Conservation (phyloP, 2,113 vertebrate genomes). For the Rallus limicola region DNA sequence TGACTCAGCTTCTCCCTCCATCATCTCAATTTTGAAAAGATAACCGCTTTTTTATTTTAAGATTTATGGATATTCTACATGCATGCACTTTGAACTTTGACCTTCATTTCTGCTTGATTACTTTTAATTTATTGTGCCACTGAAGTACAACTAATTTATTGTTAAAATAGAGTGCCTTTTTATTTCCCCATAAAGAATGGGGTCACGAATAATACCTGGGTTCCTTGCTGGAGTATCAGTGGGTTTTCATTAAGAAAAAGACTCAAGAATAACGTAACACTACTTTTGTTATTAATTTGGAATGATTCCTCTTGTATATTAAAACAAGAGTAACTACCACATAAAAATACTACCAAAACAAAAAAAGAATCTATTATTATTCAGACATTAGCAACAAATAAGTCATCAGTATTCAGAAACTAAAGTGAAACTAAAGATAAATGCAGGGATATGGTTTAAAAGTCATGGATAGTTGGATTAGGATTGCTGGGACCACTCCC, state of each 20-base stretch:
- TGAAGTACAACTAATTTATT: not conserved
- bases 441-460: not conserved
- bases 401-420: not conserved
- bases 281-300: not conserved
- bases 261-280: not conserved
- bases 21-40: not conserved
- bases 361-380: not conserved
- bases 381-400: not conserved
- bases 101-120: not conserved
- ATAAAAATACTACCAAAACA: not conserved
- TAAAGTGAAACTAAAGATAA: not conserved
- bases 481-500: not conserved
- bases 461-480: not conserved
- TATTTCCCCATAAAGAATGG: not conserved
- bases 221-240: not conserved
- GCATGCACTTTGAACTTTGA: not conserved
- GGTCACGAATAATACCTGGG: not conserved
- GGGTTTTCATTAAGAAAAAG: not conserved
- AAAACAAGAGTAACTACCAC: not conserved
- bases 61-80: not conserved
- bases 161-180: not conserved
- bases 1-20: not conserved
- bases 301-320: not conserved
- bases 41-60: not conserved
- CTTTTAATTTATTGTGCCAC: not conserved